Conservation (phyloP, 2,797 vertebrate genomes). For the Toxotes lorentzi region DNA sequence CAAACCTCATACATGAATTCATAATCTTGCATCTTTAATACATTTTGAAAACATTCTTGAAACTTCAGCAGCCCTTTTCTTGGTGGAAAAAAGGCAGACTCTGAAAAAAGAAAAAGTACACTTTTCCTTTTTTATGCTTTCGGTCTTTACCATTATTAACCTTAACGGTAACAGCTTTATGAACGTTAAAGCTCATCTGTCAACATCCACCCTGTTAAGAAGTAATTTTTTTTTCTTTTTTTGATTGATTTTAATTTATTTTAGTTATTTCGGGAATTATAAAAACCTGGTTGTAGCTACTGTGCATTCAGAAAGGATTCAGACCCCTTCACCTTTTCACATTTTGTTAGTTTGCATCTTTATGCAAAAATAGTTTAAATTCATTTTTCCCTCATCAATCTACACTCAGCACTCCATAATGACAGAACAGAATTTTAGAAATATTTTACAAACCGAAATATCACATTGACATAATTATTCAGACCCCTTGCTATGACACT, state of each 20-base stretch:
- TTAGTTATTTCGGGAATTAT: conserved; percentile 67
- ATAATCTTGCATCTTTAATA: conserved; percentile 77
- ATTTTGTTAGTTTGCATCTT: not conserved
- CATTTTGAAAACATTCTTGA: conserved; percentile 86
- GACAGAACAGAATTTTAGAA: not conserved
- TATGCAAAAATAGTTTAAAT: not conserved
- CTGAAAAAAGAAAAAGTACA: conserved; percentile 72
- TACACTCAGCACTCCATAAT: not conserved
- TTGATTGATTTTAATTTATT: conserved; percentile 51
- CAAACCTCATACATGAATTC: conserved; percentile 77
- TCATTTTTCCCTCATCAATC: not conserved
- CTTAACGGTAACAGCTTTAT: conserved; percentile 61
- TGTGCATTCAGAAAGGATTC: conserved; percentile 13
- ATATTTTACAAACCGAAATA: not conserved
- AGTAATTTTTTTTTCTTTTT: conserved; percentile 40
- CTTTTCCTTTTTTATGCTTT: conserved; percentile 59
- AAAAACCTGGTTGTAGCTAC: conserved; percentile 74
- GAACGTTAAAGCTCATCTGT: conserved; percentile 70
- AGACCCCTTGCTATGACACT: no score
- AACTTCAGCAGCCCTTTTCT: conserved; percentile 83
- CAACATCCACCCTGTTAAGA: conserved; percentile 74
- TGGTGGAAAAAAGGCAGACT: conserved; percentile 79
- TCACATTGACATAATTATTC: no score
- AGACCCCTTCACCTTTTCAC: not conserved
- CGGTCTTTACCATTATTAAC: conserved; percentile 53